Evolutionary conservation across 2,797 vertebrate species (phyloP).

Genomic region (Peromyscus nudipes): DNA sequence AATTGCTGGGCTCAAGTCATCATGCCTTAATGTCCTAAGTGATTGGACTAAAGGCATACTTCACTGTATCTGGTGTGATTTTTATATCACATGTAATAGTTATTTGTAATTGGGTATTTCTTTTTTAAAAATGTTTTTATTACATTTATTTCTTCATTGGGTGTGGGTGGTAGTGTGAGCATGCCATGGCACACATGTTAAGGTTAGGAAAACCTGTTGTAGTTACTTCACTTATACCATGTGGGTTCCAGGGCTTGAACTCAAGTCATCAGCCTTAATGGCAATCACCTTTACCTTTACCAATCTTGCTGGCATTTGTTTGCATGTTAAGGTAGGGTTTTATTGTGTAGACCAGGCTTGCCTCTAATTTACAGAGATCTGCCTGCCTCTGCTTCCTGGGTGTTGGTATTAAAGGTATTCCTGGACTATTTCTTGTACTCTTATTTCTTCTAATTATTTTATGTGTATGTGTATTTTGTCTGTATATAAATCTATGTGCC

Average conservation of each 20-base stretch:
- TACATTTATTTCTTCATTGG: background rate
- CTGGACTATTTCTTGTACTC: background rate
- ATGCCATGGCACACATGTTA: background rate
- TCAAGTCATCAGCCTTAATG: background rate
- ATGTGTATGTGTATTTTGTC: background rate
- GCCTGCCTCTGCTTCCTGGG: background rate
- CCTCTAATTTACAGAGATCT: background rate
- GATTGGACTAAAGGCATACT: background rate
- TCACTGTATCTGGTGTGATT: background rate
- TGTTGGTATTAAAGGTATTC: background rate
- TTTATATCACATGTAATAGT: conserved; percentile 29
- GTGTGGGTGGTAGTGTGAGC: background rate
- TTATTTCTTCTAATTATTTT: background rate
- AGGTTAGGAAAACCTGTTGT: background rate
- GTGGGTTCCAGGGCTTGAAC: background rate
- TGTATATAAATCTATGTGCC: background rate
- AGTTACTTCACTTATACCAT: background rate
- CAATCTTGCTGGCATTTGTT: background rate
- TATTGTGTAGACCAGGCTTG: background rate
- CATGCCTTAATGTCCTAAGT: background rate
- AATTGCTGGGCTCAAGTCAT: background rate
- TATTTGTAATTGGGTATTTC: conserved; percentile 42
- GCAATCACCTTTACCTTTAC: background rate
- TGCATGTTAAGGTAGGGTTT: background rate
- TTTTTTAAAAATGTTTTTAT: conserved; percentile 12